Percentiles rank a stretch among this genome's conserved stretches.
Conservation (phyloP, 2,797 vertebrate species). For the Lophotriccus pileatus region DNA sequence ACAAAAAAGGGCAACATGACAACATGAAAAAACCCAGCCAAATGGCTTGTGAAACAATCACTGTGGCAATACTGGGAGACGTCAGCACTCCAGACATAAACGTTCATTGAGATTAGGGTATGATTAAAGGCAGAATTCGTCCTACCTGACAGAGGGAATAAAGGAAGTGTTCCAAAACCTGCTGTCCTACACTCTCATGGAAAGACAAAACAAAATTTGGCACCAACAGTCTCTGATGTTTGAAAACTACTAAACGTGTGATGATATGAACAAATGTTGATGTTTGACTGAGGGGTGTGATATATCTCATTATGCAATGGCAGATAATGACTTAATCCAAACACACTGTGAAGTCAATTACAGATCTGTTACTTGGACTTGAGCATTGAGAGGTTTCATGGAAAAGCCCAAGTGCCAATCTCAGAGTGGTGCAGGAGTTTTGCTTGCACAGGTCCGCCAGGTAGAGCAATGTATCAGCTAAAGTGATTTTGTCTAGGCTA, state of each 20-base stretch:
- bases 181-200: neutral
- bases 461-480: neutral
- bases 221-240: neutral
- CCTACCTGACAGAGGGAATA: neutral
- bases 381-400: neutral
- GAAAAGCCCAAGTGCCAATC: neutral
- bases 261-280: neutral
- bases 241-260: neutral
- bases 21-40: neutral
- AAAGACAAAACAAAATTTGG: neutral
- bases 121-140: neutral
- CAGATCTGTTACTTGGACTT: neutral
- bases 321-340: neutral
- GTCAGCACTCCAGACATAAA: neutral
- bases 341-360: neutral
- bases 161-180: neutral
- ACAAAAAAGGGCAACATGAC: neutral
- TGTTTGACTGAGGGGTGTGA: neutral
- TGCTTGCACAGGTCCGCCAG: neutral
- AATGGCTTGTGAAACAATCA: neutral
- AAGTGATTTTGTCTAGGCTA: neutral
- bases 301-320: neutral
- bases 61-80: neutral
- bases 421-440: neutral
- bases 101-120: neutral